Evolutionary conservation across 1,140 invertebrate genomes (phyloP), one percentile per base, ranked within the genome.

Genomic region (Drosophila pruinosa): DNA sequence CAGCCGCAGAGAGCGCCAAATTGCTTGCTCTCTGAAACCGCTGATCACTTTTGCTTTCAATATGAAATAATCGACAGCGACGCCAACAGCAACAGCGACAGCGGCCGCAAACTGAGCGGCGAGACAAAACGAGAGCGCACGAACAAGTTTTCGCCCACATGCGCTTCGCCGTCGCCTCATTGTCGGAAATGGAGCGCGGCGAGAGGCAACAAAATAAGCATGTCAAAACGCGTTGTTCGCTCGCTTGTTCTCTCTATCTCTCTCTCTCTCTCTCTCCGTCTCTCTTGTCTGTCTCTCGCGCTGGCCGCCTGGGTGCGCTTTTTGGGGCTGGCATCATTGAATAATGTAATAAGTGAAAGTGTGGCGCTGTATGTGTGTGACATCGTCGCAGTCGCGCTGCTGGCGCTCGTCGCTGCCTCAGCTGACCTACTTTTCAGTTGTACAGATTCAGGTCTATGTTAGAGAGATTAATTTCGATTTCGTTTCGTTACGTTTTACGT

Each of bases 291-390:
- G n/a, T n/a, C n/a, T n/a, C n/a, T n/a, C n/a, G n/a, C n/a, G n/a
- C n/a, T n/a, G n/a, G 43, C 47, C 22, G 48, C 24, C 36, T 64
- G 47, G 58, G 65, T 74, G 58, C 67, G 59, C 67, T 63, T 72
- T 57, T 78, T 83, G 79, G 65, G 75, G 72, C 70, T 74, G 57
- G 31, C 64, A 79, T 61, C 74, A 72, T 77, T 85, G 86, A 91
- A 89, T 90, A 91, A 91, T 91, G 88, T 91, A 91, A 91, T 91
- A 91, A 91, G 90, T 91, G 90, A 91, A 91, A 91, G 90, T 90
- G 89, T 91, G 67, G 53, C 68, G 79, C 50, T 69, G 39, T 68
- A 5, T 38, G 36, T 41, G 12, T 38, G 59, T 36, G 53, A 43
- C 45, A 17, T 38, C 24, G 41, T 41, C 31, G 41, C 50, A 38